Base-by-base conservation (phyloP, 2,113 vertebrate genomes). In the Gobiocypris rarus region DNA sequence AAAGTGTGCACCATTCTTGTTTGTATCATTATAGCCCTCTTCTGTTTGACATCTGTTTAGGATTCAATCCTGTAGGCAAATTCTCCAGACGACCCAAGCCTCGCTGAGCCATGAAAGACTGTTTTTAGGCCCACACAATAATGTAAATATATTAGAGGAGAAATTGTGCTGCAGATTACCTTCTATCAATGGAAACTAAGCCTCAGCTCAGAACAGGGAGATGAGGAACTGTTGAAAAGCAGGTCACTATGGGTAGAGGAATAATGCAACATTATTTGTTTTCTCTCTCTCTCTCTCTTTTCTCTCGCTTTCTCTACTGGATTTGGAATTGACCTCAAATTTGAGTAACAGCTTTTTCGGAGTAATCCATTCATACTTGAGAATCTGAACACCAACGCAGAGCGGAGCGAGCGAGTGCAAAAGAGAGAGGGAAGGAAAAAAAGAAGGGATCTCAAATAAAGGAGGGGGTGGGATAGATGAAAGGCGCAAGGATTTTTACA, bases 241-340 rank as follows among this genome's bases (percentile, higher is more conserved):
- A 87, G 89, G 84, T 88, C 88, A 87, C 83, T 83, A 75, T 82
- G 85, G 80, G 90, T 91, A 88, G 87, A 83, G 89, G 88, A 87
- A 87, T 90, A 90, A 89, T 90, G 85, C 86, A 26, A 83, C 86
- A 83, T 90, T 93, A 91, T 93, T 92, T 92, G 89, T 90, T 86
- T 81, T 70, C 58, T 54, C 79, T 85, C 70, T 54, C 79, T 85
- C 70, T 82, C 78, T 54, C 78, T 85, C 70, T 89, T 85, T 71
- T 87, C 89, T 90, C 48, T 79, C 59, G 5, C 74, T 31, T 38
- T 71, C 82, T 67, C 65, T n/a, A 92, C 90, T 93, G 92, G 91
- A 93, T 92, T 93, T 92, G 84, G 83, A 91, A 91, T 91, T 94
- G 92, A 93, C 91, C 93, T 92, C 90, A 92, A 94, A 93, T 94